Evolutionary conservation across 2,113 vertebrate genomes (phyloP), one percentile per base, ranked within the genome.

Genomic region (Percopsis transmontana): DNA sequence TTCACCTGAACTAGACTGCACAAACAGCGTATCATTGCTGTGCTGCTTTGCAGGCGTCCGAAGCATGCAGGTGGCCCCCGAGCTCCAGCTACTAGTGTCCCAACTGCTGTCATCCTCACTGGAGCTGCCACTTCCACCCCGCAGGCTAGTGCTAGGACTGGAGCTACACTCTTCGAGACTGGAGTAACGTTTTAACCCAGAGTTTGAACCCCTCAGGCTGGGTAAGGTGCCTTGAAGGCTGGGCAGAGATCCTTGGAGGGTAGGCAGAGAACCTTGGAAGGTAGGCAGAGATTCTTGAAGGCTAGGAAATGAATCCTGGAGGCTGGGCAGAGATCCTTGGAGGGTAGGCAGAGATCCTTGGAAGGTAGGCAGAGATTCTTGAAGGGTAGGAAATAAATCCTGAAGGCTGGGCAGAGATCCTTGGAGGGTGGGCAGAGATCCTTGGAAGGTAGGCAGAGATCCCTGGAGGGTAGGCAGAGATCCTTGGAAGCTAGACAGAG

Each of bases 71-170:
- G 92, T 80, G 72, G 83, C 90, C 21, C 89, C 85, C 66, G 92
- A 93, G 72, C 91, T 33, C 61, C 86, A 93, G 39, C 82, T 82
- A 33, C 90, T 93, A 23, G 92, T 92, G 70, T 93, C 90, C 88
- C 89, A 92, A 73, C 91, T 93, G 74, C 89, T 87, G 70, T 92
- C 91, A 24, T 91, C 93, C 74, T 88, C 90, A 5, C 91, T 90
- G 23, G 91, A 92, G 77, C 91, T 92, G 40, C 71, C 83, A 18
- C 76, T 89, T 15, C 60, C 77, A 2, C 89, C 88, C 19, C 65
- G 79, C n/a, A 83, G 60, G 58, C 51, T 80, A 12, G 81, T 56
- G 56, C 51, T 80, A 12, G 81, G 81, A 44, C 87, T 90, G 39
- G 72, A 75, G 50, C 86, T 87, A 33, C 77, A 66, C 20, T 90